Base-by-base conservation (phyloP, 2,888 invertebrate genomes). In the Phyto melanocephala region DNA sequence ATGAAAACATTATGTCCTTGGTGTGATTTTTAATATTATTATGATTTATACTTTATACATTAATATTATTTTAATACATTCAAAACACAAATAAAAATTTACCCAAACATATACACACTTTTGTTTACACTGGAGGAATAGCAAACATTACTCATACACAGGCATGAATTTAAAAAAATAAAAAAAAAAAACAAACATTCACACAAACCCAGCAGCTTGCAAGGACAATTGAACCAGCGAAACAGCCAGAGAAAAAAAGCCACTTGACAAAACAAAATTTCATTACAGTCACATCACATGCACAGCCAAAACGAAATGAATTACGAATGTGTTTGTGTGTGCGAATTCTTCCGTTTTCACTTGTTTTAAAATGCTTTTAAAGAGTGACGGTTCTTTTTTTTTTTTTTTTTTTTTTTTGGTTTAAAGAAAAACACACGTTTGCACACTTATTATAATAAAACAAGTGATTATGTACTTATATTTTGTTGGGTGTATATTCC, bases 1-100 rank as follows among this genome's bases (percentile, higher is more conserved):
- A 15, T 42, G 10, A 62, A 42, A 15, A 10, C 52, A 62, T 42
- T 42, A 54, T 63, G 62, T 63, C 63, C 72, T 63, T 62, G 62
- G 63, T 63, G 63, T 63, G 72, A 74, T 74, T 74, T 63, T 52
- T 40, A 54, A 65, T 42, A 63, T 42, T 54, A 54, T 52, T 63
- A 63, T 63, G 52, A 74, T 63, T 71, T 74, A 63, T 45, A 42
- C 54, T 20, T 47, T 45, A n/a, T 33, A 47, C 22, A 60, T 40
- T 40, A 60, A 58, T 58, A 58, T 35, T 58, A 20, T 58, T 58
- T 35, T 56, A 70, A 40, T 68, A 35, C 15, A 40, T 40, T 40
- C n/a, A 63, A 33, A n/a, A 47, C 40, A 7, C 20, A 45, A 20
- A 22, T 40, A 40, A 24, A 13, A 13, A 60, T n/a, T 10, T 24